phyloP scores from a whole-genome alignment of 2,888 invertebrate species.

The Ceratothoa steindachneri region DNA sequence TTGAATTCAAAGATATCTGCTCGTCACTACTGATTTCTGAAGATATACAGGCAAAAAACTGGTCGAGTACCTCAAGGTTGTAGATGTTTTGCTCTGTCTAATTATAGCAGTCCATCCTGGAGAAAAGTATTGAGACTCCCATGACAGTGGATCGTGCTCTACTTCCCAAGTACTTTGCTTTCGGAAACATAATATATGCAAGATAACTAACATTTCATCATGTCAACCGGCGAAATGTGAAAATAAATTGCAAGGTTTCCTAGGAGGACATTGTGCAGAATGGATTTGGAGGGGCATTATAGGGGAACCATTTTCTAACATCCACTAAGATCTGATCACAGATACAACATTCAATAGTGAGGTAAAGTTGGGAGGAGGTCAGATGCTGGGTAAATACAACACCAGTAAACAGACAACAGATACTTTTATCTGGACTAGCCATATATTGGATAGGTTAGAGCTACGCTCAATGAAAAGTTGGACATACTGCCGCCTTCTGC shows the following conservation, averaged over 20 bases:
- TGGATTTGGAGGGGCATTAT: constrained; percentile 12
- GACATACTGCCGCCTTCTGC: neutral
- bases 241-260: neutral
- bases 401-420: neutral
- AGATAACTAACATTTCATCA: constrained; percentile 9
- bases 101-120: constrained; percentile 7
- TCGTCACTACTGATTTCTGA: too few species aligned
- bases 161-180: constrained; percentile 14
- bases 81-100: too few species aligned
- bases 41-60: too few species aligned
- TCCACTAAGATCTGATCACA: neutral
- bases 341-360: constrained; percentile 12
- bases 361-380: constrained; percentile 11
- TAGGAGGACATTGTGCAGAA: constrained; percentile 4
- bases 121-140: constrained; percentile 7
- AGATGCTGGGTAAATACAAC: constrained; percentile 5
- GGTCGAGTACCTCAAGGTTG: too few species aligned
- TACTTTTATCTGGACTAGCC: neutral
- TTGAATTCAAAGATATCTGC: too few species aligned
- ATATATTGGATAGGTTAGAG: constrained; percentile 10
- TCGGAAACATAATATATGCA: constrained; percentile 15
- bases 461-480: neutral
- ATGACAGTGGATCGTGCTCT: constrained; percentile 3
- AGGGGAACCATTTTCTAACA: constrained; percentile 6
- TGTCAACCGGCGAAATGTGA: constrained; percentile 4